Percentiles rank a stretch among this genome's conserved stretches.
These are phyloP conservation scores for Prochilodus magdalenae DNA, from an alignment of 2,113 vertebrate species.

Conservation along the genomic window DNA sequence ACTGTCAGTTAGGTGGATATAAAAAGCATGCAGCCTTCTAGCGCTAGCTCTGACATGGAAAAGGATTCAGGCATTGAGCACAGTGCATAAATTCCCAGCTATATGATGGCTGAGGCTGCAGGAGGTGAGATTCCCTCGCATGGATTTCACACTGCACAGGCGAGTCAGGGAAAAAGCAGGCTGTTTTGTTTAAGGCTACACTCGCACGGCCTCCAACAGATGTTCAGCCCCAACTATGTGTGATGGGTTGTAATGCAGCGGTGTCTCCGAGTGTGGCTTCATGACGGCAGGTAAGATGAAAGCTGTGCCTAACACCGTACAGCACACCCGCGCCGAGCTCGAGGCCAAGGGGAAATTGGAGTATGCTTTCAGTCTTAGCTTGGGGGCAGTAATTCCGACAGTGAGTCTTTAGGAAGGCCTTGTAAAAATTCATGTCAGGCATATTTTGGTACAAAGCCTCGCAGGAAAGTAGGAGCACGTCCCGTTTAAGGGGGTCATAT, in stretches of 20 bases:
- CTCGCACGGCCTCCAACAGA: conserved; percentile 16
- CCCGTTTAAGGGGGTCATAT: not conserved
- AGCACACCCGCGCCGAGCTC: not conserved
- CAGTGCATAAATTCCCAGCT: not conserved
- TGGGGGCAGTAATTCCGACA: not conserved
- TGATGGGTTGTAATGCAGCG: conserved; percentile 27
- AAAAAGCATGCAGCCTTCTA: not conserved
- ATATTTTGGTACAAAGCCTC: not conserved
- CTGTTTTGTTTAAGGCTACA: not conserved
- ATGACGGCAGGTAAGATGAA: conserved; percentile 46
- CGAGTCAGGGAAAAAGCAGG: conserved; percentile 14
- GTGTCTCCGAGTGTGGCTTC: conserved; percentile 18
- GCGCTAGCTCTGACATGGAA: not conserved
- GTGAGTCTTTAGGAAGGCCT: not conserved
- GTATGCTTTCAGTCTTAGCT: not conserved
- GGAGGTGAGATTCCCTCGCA: not conserved
- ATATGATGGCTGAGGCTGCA: not conserved
- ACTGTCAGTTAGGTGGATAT: not conserved
- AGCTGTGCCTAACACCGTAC: conserved; percentile 1
- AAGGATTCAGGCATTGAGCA: no score
- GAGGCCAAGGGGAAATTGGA: not conserved
- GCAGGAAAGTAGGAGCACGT: not conserved
- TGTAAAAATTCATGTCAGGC: not conserved
- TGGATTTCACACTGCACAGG: not conserved
- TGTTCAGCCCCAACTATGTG: conserved; percentile 22